Evolutionary conservation across 2,888 invertebrate species (phyloP).

Genomic region (Archips xylosteana): DNA sequence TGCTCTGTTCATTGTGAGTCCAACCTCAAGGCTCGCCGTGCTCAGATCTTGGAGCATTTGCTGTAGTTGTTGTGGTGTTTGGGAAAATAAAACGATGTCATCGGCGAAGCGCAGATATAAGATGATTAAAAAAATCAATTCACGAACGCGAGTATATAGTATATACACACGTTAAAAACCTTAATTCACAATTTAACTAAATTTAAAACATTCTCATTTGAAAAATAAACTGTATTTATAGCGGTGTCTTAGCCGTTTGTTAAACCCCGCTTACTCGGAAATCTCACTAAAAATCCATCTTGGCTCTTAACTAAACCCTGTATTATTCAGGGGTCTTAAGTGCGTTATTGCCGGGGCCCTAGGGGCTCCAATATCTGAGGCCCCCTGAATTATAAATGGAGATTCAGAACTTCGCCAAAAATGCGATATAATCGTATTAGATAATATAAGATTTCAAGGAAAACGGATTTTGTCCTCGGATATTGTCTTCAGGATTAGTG

Average conservation of each 20-base stretch:
- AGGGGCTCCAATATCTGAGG: conserved; percentile 18
- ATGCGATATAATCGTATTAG: conserved; percentile 38
- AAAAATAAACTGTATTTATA: background rate
- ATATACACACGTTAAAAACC: too few relatives aligned
- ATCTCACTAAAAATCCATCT: conserved; percentile 31
- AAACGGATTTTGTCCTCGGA: conserved; percentile 21
- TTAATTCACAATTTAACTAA: too few relatives aligned
- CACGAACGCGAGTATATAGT: too few relatives aligned
- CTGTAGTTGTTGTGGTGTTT: too few relatives aligned
- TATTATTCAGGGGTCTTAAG: conserved; percentile 40
- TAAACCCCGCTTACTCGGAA: background rate
- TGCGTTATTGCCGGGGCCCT: conserved; percentile 35
- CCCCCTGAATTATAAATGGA: conserved; percentile 31
- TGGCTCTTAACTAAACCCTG: conserved; percentile 26
- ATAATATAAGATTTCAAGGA: conserved; percentile 31
- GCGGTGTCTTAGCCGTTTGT: background rate
- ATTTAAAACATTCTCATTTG: background rate
- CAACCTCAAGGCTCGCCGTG: too few relatives aligned
- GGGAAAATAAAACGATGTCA: too few relatives aligned
- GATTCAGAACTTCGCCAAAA: conserved; percentile 30
- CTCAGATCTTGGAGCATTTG: too few relatives aligned
- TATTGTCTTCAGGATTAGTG: conserved; percentile 19
- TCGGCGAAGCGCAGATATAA: too few relatives aligned
- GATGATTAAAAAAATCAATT: too few relatives aligned
- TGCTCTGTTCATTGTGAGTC: too few relatives aligned